Evolutionary conservation across 2,888 invertebrate genomes (phyloP).

Genomic region (Itoplectis maculator): DNA sequence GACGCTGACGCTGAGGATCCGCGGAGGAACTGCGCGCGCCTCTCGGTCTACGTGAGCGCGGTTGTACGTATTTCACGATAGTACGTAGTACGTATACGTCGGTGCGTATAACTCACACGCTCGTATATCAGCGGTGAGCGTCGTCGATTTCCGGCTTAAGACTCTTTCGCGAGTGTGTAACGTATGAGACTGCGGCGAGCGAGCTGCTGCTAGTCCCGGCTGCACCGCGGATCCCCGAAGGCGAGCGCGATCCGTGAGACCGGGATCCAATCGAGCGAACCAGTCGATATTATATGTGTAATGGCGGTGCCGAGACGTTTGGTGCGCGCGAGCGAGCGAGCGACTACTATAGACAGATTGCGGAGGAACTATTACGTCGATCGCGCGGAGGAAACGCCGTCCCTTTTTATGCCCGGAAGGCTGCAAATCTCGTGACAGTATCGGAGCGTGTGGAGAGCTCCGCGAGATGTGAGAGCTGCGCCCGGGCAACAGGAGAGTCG

Average conservation of each 20-base stretch:
- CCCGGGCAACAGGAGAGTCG: background rate
- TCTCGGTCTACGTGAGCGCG: background rate
- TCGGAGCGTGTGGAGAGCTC: background rate
- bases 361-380: conserved; percentile 56
- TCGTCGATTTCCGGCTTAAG: conserved; percentile 77
- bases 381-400: conserved; percentile 41
- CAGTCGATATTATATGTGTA: conserved; percentile 60
- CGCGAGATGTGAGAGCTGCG: background rate
- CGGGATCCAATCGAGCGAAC: conserved; percentile 65
- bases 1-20: conserved; percentile 28
- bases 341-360: background rate
- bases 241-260: conserved; percentile 51
- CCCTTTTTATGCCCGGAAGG: conserved; percentile 42
- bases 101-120: conserved; percentile 71
- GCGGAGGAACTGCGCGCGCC: background rate
- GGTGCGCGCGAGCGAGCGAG: background rate
- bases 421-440: conserved; percentile 53
- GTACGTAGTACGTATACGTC: background rate
- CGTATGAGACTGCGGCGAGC: conserved; percentile 47
- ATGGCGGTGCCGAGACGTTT: background rate
- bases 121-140: conserved; percentile 67
- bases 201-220: background rate
- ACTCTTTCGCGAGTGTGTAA: conserved; percentile 63
- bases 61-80: background rate
- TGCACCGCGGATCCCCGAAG: conserved; percentile 38